A percentile compares a stretch with the other conserved stretches of the same genome.
These are phyloP conservation scores for Encarsia formosa DNA, from an alignment of 2,888 invertebrate genomes.

Conservation along the genomic window DNA sequence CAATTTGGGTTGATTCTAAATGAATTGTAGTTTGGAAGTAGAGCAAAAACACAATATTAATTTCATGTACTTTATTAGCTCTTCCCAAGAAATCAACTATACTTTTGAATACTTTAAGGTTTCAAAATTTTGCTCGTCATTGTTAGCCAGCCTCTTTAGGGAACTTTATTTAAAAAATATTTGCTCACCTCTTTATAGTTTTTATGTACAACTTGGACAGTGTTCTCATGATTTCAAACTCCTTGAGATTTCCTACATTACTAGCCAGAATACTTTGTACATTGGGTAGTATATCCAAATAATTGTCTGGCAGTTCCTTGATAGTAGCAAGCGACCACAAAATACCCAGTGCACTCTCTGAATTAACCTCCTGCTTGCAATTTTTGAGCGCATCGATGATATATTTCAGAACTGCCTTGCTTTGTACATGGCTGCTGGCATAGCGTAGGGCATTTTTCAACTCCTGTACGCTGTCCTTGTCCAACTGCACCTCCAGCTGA, in stretches of 20 bases:
- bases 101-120: too few relatives aligned
- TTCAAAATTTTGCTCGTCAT: too few relatives aligned
- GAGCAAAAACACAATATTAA: too few relatives aligned
- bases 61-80: too few relatives aligned
- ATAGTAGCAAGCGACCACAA: conserved; percentile 5
- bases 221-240: not conserved
- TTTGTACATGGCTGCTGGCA: not conserved
- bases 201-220: not conserved
- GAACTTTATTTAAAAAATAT: too few relatives aligned
- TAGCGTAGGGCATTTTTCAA: conserved; percentile 16
- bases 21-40: too few relatives aligned
- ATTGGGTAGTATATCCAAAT: not conserved
- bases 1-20: too few relatives aligned
- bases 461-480: conserved; percentile 10
- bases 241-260: not conserved
- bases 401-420: not conserved
- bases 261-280: not conserved
- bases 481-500: conserved; percentile 10
- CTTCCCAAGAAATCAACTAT: too few relatives aligned
- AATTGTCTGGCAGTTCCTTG: not conserved
- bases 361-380: too few relatives aligned
- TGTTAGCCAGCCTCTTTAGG: too few relatives aligned
- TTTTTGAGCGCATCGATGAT: conserved; percentile 4
- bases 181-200: conserved; percentile 2
- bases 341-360: conserved; percentile 3